Evolutionary conservation across 2,113 vertebrate genomes (phyloP).

Genomic region (Calidris pugnax): DNA sequence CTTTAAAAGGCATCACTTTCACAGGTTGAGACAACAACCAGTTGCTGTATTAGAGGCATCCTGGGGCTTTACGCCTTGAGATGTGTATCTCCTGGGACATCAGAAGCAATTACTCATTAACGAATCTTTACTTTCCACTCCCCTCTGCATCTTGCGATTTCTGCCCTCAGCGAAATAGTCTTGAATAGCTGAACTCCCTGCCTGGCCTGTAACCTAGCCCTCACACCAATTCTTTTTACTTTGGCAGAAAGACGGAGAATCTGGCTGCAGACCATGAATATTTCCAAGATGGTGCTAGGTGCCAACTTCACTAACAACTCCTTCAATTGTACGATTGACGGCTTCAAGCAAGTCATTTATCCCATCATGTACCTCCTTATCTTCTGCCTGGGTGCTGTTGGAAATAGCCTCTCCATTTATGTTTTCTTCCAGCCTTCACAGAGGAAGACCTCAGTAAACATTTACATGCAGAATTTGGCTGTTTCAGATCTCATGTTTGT

Average conservation of each 20-base stretch:
- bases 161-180: not conserved
- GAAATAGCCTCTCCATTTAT: conserved; percentile 75
- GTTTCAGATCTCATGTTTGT: conserved; percentile 78
- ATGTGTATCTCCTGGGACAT: not conserved
- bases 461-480: conserved; percentile 81
- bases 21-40: not conserved
- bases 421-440: conserved; percentile 68
- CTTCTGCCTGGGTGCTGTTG: conserved; percentile 69
- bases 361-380: conserved; percentile 67
- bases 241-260: not conserved
- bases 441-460: conserved; percentile 61
- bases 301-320: not conserved
- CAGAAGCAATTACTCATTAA: not conserved
- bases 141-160: not conserved
- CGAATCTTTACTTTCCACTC: not conserved
- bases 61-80: not conserved
- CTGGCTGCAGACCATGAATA: not conserved
- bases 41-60: not conserved
- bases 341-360: conserved; percentile 76
- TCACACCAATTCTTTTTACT: not conserved
- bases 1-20: not conserved
- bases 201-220: not conserved
- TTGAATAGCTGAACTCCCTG: not conserved
- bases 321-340: conserved; percentile 19
- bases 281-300: not conserved